Conservation (phyloP, 2,113 vertebrate genomes). For the Fregata magnificens region DNA sequence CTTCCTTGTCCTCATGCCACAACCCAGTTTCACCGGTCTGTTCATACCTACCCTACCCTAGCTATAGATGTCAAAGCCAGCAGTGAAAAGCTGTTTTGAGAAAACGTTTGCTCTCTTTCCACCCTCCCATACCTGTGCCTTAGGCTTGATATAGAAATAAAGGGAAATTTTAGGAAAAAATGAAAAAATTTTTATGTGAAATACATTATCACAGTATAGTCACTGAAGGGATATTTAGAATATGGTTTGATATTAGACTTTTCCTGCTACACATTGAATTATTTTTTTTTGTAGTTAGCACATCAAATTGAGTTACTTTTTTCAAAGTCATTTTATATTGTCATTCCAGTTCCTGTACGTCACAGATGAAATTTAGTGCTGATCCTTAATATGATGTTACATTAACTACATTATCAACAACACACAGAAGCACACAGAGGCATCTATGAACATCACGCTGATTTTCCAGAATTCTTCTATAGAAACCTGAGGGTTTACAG, state of each 20-base stretch:
- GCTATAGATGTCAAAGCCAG: background rate
- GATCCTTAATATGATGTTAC: background rate
- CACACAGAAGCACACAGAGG: background rate
- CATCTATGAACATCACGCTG: background rate
- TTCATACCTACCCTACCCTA: background rate
- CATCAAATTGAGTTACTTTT: background rate
- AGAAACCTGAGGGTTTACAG: background rate
- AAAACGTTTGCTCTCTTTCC: background rate
- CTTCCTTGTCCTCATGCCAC: background rate
- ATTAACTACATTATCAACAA: background rate
- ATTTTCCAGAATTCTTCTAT: background rate
- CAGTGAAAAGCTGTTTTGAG: background rate
- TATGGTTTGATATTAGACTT: background rate
- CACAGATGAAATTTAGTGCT: background rate
- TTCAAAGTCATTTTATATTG: background rate
- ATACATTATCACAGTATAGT: background rate
- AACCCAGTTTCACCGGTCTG: background rate
- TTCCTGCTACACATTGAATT: background rate
- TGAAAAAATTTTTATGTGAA: accelerated
- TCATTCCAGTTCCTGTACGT: background rate
- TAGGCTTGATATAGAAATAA: background rate
- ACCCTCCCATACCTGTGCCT: background rate
- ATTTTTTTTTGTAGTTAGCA: background rate
- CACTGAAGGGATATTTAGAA: background rate
- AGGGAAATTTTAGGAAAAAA: background rate